phyloP scores from a whole-genome alignment of 1,140 invertebrate genomes.

The Pygmarrhopalites habei region DNA sequence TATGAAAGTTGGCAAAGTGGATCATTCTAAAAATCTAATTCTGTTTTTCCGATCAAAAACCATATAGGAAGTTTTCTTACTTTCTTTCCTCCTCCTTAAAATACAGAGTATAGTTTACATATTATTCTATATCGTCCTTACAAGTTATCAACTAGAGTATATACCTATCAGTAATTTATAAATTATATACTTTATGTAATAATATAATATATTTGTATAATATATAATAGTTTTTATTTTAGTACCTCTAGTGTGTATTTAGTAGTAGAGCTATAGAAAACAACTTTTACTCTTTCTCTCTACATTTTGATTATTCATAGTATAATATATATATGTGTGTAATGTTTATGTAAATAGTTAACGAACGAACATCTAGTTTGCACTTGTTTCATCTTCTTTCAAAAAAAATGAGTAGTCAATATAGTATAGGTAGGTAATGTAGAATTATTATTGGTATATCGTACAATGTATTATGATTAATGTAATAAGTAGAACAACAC shows the following conservation, averaged over 20 bases:
- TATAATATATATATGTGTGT: not conserved
- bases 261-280: not conserved
- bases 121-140: no score
- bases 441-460: not conserved
- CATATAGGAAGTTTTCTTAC: no score
- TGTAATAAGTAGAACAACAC: not conserved
- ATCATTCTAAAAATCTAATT: no score
- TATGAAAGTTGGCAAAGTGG: no score
- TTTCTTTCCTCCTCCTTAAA: no score
- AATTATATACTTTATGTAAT: no score
- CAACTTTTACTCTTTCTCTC: not conserved
- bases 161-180: no score
- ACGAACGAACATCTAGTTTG: slow-evolving; percentile 1
- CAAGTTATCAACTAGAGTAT: no score
- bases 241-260: not conserved
- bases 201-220: no score
- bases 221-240: not conserved
- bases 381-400: not conserved
- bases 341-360: not conserved
- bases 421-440: not conserved
- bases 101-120: no score
- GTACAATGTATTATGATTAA: not conserved
- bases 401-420: not conserved
- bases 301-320: not conserved
- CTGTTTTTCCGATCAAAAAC: no score